These are phyloP conservation scores for Sericinus montela DNA, from an alignment of 2,888 invertebrate species.

Conservation along the genomic window DNA sequence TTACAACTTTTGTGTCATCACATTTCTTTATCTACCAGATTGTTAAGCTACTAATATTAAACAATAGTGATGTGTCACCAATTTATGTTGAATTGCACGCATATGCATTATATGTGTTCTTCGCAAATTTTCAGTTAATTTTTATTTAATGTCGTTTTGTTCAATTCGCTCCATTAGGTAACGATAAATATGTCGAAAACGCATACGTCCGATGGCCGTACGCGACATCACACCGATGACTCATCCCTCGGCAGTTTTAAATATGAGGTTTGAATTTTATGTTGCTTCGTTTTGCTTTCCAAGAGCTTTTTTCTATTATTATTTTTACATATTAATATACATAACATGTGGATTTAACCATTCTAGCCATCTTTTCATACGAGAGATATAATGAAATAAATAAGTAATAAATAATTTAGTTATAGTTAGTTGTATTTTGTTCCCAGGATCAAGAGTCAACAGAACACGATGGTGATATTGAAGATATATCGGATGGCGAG, in stretches of 20 bases:
- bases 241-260: slow-evolving; percentile 85
- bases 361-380: not conserved
- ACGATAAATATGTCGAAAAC: slow-evolving; percentile 56
- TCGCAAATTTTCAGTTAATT: slow-evolving; percentile 23
- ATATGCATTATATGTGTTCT: not conserved
- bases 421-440: not conserved
- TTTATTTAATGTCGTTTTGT: slow-evolving; percentile 25
- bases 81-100: not conserved
- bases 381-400: not conserved
- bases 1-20: too few species aligned
- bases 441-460: slow-evolving; percentile 83
- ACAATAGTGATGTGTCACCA: too few species aligned
- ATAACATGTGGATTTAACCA: too few species aligned
- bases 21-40: too few species aligned
- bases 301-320: slow-evolving; percentile 21
- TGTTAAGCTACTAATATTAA: too few species aligned
- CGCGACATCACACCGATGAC: slow-evolving; percentile 83
- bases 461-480: slow-evolving; percentile 92
- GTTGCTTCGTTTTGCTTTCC: slow-evolving; percentile 25
- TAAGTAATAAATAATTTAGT: too few species aligned
- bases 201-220: slow-evolving; percentile 60
- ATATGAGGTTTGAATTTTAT: slow-evolving; percentile 77
- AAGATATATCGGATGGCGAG: slow-evolving; percentile 91
- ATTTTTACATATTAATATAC: slow-evolving; percentile 16
- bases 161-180: slow-evolving; percentile 45